Evolutionary conservation across 2,888 invertebrate species (phyloP).

Genomic region (Mythimna lalbum): DNA sequence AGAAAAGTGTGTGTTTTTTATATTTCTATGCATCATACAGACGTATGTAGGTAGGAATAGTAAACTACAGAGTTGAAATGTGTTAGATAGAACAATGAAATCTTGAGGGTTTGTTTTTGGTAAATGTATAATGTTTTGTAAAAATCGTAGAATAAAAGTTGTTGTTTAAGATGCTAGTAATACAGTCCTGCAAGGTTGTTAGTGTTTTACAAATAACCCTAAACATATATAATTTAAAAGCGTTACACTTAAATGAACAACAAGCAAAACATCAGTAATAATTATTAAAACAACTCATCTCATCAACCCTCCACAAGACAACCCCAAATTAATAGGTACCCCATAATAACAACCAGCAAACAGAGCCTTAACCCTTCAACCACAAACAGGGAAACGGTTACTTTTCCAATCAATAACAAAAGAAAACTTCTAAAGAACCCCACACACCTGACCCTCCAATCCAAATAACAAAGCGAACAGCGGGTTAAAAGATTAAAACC

Average conservation of each 20-base stretch:
- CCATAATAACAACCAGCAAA: constrained; percentile 52
- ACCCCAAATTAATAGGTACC: constrained; percentile 45
- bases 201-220: too few relatives aligned
- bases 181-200: too few relatives aligned
- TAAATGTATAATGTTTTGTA: too few relatives aligned
- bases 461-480: constrained; percentile 64
- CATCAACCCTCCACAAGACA: constrained; percentile 25
- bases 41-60: too few relatives aligned
- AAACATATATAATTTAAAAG: too few relatives aligned
- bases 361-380: constrained; percentile 56
- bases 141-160: too few relatives aligned
- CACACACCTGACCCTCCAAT: constrained; percentile 68
- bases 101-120: too few relatives aligned
- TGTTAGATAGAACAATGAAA: too few relatives aligned
- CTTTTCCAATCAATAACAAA: constrained; percentile 68
- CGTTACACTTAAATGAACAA: neutral
- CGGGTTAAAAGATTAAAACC: constrained; percentile 78
- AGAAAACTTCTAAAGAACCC: constrained; percentile 63
- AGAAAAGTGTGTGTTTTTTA: too few relatives aligned
- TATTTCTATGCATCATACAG: too few relatives aligned
- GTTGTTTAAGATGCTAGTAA: too few relatives aligned
- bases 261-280: constrained; percentile 22
- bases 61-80: too few relatives aligned
- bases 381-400: constrained; percentile 60
- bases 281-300: constrained; percentile 33